Percentiles rank a stretch among this genome's conserved stretches.
These are phyloP conservation scores for Protomyctophum bolini DNA, from an alignment of 2,113 vertebrate genomes.

Conservation along the genomic window DNA sequence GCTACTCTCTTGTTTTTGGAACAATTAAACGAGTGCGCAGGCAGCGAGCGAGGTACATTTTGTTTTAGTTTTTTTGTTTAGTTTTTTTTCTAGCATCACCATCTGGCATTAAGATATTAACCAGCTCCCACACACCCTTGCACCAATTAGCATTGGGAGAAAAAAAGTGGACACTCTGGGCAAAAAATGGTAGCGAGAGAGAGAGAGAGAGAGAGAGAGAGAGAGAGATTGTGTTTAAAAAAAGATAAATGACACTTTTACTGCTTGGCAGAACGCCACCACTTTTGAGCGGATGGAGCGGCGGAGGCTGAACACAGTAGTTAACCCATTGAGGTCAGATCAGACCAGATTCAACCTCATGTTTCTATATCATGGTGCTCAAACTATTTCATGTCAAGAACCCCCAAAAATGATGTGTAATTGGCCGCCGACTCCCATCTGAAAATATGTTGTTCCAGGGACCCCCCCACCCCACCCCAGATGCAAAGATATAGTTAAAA, in stretches of 20 bases:
- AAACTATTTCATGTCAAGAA: too few relatives aligned
- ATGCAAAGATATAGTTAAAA: too few relatives aligned
- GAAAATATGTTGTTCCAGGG: too few relatives aligned
- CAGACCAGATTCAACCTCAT: too few relatives aligned
- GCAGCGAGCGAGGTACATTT: constrained; percentile 55
- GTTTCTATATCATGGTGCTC: too few relatives aligned
- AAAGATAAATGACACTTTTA: constrained; percentile 43
- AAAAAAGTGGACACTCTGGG: constrained; percentile 43
- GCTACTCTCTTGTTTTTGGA: constrained; percentile 71
- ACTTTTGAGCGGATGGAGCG: constrained; percentile 25
- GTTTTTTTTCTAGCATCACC: constrained; percentile 51
- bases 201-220: not conserved
- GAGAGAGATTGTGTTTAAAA: constrained; percentile 18
- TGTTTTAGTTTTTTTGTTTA: constrained; percentile 13
- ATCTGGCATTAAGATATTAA: constrained; percentile 69
- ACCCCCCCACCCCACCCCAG: too few relatives aligned
- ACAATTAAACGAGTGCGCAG: constrained; percentile 74
- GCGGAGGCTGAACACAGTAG: constrained; percentile 69
- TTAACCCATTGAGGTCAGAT: too few relatives aligned
- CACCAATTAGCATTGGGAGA: constrained; percentile 56
- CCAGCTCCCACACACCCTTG: constrained; percentile 70
- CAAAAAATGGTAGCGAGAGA: not conserved
- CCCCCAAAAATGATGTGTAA: too few relatives aligned
- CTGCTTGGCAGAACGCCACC: constrained; percentile 39
- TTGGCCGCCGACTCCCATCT: too few relatives aligned